phyloP scores from a whole-genome alignment of 2,113 vertebrate species.

The Alligator sinensis region DNA sequence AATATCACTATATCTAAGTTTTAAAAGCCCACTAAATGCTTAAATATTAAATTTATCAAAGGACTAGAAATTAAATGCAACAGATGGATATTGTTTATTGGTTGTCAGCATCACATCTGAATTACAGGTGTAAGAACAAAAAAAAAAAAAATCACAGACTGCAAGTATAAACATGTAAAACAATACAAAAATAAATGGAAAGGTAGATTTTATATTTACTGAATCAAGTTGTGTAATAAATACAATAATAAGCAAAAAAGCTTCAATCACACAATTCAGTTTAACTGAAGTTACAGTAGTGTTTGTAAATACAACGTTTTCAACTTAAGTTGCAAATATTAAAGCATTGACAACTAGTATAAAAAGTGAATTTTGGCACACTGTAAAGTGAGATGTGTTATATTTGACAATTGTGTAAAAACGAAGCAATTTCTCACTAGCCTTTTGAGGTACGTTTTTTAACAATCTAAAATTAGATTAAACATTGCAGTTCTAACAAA shows the following conservation, averaged over 20 bases:
- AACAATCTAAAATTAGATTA: conserved; percentile 68
- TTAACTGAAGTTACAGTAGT: conserved; percentile 97
- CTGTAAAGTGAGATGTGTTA: conserved; percentile 75
- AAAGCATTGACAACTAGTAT: conserved; percentile 84
- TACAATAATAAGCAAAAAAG: conserved; percentile 91
- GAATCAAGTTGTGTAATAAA: conserved; percentile 91
- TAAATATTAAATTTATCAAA: background rate
- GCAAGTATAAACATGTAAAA: conserved; percentile 87
- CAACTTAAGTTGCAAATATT: conserved; percentile 80
- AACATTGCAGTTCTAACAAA: conserved; percentile 56
- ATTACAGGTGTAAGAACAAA: conserved; percentile 85
- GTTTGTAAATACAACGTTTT: conserved; percentile 86
- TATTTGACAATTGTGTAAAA: conserved; percentile 49
- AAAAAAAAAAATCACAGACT: conserved; percentile 88
- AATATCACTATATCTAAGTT: background rate
- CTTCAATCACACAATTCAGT: conserved; percentile 93
- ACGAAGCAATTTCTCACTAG: conserved; percentile 70
- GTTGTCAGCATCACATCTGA: conserved; percentile 79
- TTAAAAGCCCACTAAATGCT: background rate
- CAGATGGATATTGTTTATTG: conserved; percentile 81
- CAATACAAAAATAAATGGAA: conserved; percentile 89
- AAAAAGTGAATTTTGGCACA: conserved; percentile 91
- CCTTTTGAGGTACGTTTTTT: conserved; percentile 78
- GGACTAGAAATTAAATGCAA: background rate
- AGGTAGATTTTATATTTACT: conserved; percentile 84